These are phyloP conservation scores for Adelosebastes latens DNA, from an alignment of 2,797 vertebrate species.

Conservation along the genomic window DNA sequence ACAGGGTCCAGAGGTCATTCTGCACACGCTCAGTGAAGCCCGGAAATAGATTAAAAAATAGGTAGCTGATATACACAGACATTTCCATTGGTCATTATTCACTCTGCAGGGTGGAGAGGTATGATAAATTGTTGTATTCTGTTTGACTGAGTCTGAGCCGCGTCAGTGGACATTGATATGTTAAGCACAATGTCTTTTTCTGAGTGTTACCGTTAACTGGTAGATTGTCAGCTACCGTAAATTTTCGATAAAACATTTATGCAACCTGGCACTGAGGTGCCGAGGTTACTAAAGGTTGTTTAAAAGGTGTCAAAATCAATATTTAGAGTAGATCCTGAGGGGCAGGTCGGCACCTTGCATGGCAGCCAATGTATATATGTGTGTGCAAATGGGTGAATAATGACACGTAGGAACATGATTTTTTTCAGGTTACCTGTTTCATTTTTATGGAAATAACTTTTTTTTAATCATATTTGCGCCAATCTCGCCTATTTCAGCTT, in stretches of 20 bases:
- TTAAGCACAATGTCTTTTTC: neutral
- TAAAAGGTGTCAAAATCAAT: no score
- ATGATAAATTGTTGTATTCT: neutral
- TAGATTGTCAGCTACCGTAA: neutral
- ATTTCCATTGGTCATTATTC: neutral
- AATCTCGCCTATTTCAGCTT: no score
- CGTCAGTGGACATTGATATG: no score
- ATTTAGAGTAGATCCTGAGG: no score
- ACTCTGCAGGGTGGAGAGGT: neutral
- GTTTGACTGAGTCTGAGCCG: neutral
- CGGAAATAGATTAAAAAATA: constrained; percentile 37
- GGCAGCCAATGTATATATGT: no score
- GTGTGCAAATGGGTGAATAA: no score
- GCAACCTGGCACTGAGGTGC: neutral
- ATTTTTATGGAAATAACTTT: no score
- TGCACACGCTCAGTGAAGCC: constrained; percentile 38
- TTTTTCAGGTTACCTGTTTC: no score
- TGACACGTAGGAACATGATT: no score
- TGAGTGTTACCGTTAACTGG: neutral
- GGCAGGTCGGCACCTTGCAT: no score
- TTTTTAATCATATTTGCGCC: no score
- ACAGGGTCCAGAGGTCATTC: constrained; percentile 37
- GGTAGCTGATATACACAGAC: neutral
- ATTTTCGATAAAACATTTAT: neutral
- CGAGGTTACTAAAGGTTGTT: no score